These are phyloP conservation scores for Druon quercuslanigerum DNA, from an alignment of 1,140 invertebrate species.

Conservation along the genomic window DNA sequence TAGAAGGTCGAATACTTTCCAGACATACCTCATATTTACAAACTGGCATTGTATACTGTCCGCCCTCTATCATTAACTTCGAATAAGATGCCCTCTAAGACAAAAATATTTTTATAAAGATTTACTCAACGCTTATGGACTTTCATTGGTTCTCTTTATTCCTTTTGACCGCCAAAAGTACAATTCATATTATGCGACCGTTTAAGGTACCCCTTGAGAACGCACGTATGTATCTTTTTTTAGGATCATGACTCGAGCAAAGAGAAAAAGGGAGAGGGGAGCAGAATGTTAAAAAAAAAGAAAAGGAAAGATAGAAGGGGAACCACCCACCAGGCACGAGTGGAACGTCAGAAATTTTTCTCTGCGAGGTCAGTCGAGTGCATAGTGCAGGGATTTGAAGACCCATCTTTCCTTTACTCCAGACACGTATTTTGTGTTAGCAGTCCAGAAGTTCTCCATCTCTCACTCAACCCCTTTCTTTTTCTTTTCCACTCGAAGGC, in stretches of 20 bases:
- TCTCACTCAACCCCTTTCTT: slow-evolving; percentile 15
- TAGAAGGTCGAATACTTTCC: too few relatives aligned
- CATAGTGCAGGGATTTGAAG: not conserved
- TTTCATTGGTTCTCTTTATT: too few relatives aligned
- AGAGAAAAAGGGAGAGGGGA: not conserved
- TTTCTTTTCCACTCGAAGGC: slow-evolving; percentile 13
- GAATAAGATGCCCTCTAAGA: too few relatives aligned
- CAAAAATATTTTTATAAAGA: too few relatives aligned
- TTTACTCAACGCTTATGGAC: too few relatives aligned
- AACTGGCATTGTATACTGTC: too few relatives aligned
- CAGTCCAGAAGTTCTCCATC: slow-evolving; percentile 11
- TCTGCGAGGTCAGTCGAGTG: not conserved
- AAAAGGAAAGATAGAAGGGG: not conserved
- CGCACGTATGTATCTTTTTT: too few relatives aligned
- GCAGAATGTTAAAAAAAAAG: not conserved
- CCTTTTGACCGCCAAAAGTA: not conserved
- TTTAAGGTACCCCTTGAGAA: too few relatives aligned
- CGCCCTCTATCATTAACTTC: too few relatives aligned
- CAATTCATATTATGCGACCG: too few relatives aligned
- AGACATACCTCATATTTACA: too few relatives aligned
- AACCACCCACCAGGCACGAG: slow-evolving; percentile 14
- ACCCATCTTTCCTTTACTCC: not conserved
- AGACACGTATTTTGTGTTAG: not conserved
- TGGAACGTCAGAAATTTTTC: not conserved
- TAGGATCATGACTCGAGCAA: too few relatives aligned